A percentile compares a stretch with the other conserved stretches of the same genome.
Conservation (phyloP, 2,888 invertebrate genomes). For the Prosapia bicincta region DNA sequence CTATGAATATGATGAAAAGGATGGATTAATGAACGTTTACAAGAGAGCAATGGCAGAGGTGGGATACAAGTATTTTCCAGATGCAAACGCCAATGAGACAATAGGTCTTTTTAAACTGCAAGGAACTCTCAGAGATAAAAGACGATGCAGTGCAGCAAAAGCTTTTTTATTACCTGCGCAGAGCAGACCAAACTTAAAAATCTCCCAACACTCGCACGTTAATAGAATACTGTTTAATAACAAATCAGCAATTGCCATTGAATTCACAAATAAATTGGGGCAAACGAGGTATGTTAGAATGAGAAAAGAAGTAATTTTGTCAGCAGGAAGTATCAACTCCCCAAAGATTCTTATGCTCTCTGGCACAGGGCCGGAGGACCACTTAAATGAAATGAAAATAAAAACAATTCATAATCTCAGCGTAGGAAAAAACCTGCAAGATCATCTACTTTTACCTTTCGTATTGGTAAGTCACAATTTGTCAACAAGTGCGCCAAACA, state of each 20-base stretch:
- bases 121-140: constrained; percentile 31
- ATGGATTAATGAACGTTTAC: constrained; percentile 33
- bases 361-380: constrained; percentile 61
- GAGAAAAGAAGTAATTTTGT: constrained; percentile 65
- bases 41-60: constrained; percentile 32
- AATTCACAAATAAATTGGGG: constrained; percentile 50
- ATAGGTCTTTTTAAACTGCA: constrained; percentile 33
- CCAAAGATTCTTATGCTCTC: constrained; percentile 83
- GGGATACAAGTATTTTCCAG: constrained; percentile 41
- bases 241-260: constrained; percentile 54
- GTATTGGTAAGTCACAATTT: constrained; percentile 28
- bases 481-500: constrained; percentile 40
- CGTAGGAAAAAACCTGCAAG: constrained; percentile 58
- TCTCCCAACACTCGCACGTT: constrained; percentile 54
- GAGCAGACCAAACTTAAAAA: constrained; percentile 51
- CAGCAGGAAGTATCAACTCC: constrained; percentile 73
- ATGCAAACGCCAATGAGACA: constrained; percentile 32
- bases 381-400: constrained; percentile 53
- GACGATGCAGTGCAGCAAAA: constrained; percentile 34
- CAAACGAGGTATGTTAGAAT: constrained; percentile 52
- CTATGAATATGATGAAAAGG: constrained; percentile 44
- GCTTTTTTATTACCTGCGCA: constrained; percentile 36
- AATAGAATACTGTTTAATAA: constrained; percentile 54
- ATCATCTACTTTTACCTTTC: constrained; percentile 31
- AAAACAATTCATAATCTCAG: constrained; percentile 54